phyloP scores from a whole-genome alignment of 35 echinoderm and acorn worm species.

The Ophioderma brevispina region DNA sequence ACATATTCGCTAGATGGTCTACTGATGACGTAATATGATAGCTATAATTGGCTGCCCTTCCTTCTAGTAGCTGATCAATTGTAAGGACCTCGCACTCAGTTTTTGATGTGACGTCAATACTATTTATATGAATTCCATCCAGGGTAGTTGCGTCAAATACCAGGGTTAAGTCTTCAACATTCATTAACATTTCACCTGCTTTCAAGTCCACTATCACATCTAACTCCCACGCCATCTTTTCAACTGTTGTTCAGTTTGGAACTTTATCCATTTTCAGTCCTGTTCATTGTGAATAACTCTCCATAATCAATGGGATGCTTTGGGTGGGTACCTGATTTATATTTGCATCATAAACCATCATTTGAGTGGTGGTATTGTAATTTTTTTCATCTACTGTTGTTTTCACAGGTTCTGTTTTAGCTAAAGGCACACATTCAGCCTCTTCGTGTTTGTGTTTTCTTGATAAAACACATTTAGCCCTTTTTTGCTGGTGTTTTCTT shows the following conservation, averaged over 20 bases:
- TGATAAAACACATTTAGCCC: not conserved
- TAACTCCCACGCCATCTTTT: not conserved
- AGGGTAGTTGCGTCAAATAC: not conserved
- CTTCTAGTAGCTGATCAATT: not conserved
- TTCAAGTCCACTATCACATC: not conserved
- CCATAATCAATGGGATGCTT: not conserved
- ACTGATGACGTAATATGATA: not conserved
- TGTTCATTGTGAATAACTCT: not conserved
- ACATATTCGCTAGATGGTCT: not conserved
- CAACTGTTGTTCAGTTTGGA: conserved; percentile 1
- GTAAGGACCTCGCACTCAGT: not conserved
- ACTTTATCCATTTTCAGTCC: not conserved
- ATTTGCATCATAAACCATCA: not conserved
- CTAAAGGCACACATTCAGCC: not conserved
- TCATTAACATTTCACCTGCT: not conserved
- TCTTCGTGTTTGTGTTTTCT: not conserved
- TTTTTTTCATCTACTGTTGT: not conserved
- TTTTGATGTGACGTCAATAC: not conserved
- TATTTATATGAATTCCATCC: not conserved
- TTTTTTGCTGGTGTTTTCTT: not conserved
- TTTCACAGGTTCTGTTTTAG: not conserved
- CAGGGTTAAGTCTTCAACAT: not conserved
- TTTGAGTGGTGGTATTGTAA: not conserved
- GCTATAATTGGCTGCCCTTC: not conserved
- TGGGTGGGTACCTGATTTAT: not conserved